Evolutionary conservation across 2,888 invertebrate genomes (phyloP), one percentile per base, ranked within the genome.

Genomic region (Synanthedon tipuliformis): DNA sequence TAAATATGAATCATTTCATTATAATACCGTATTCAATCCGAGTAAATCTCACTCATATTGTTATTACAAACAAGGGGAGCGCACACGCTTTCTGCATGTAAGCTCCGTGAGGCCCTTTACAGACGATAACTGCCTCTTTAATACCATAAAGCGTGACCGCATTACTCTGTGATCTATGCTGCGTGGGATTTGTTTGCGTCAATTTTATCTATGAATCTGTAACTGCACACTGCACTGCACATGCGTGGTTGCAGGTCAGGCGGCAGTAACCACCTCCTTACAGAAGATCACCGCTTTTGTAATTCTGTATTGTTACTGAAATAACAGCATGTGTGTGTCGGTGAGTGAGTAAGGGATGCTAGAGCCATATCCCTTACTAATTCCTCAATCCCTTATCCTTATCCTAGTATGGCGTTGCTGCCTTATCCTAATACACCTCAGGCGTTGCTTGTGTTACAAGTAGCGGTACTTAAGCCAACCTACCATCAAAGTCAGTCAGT

Each of bases 1-100:
- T 87, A 86, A 86, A 87, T 87, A 87, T 87, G 87, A 86, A 87
- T 87, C 86, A 87, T 86, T 87, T 86, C 86, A 86, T 87, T 87
- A 87, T 87, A 87, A 87, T 86, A 67, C 85, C 81, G 78, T 84
- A 85, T 86, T 87, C 84, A 87, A 87, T 87, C 83, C 85, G 74
- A 78, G 81, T 81, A 83, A 83, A 83, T 80, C 84, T 84, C 80
- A 83, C 84, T 85, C 81, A 81, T 81, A 81, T 78, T 80, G 76
- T 77, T 83, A 81, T 83, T 82, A 75, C 78, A 78, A 64, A 58
- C 61, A 81, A 18, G 84, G 85, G 83, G 86, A 78, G 74, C 70
- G 66, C 65, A 70, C 73, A 81, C 73, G 82, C 79, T 83, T 7
- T 2, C 8, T 34, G 34, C 34, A 3, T 76, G 78, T 64, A 64